A percentile compares a stretch with the other conserved stretches of the same genome.
Conservation (phyloP, 2,113 vertebrate genomes). For the Crypturellus undulatus region DNA sequence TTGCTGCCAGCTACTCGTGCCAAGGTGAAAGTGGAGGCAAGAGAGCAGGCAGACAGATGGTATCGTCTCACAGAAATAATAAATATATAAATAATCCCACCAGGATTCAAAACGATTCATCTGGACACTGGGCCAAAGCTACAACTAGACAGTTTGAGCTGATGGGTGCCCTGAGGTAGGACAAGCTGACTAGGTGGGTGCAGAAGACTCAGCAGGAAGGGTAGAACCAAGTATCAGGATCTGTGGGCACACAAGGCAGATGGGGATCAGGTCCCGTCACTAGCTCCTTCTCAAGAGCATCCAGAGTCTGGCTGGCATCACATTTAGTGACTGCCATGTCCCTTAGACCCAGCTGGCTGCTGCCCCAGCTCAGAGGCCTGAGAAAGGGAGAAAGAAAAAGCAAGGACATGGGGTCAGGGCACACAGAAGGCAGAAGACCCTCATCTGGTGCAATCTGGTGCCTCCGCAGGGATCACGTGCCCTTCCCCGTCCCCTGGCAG, state of each 20-base stretch:
- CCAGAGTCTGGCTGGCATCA: neutral
- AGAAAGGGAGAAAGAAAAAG: neutral
- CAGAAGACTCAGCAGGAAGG: neutral
- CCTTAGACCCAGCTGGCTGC: neutral
- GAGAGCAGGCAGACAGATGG: conserved; percentile 46
- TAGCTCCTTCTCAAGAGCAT: neutral
- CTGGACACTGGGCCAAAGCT: neutral
- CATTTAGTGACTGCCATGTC: neutral
- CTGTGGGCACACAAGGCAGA: neutral
- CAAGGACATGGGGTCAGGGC: neutral
- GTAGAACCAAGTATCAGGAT: neutral
- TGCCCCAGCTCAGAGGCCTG: fast-evolving
- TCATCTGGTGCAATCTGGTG: neutral
- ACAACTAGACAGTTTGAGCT: fast-evolving
- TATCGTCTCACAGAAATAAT: neutral
- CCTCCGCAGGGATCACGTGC: neutral
- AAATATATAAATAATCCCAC: neutral
- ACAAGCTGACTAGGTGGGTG: neutral
- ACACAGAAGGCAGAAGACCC: neutral
- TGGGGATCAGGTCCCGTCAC: fast-evolving
- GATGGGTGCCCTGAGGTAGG: fast-evolving
- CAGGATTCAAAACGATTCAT: neutral
- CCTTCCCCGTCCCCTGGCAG: no score
- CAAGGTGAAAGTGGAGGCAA: conserved; percentile 16
- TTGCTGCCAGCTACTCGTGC: neutral